Base-by-base conservation (phyloP, 2,113 vertebrate genomes). In the Rostratula benghalensis region DNA sequence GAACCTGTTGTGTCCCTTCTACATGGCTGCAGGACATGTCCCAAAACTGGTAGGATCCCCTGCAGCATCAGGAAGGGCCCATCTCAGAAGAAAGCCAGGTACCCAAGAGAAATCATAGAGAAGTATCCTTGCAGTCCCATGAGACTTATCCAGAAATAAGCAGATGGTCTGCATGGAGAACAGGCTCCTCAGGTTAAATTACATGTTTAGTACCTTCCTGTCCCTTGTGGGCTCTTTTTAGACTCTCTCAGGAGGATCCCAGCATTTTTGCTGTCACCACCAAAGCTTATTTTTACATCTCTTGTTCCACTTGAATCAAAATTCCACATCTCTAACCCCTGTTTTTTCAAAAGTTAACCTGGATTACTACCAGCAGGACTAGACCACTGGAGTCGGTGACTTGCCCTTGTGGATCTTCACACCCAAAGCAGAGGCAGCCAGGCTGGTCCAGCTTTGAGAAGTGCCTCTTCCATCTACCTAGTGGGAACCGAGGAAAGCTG, bases 391-490 rank as follows among this genome's bases (percentile, higher is more conserved):
- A 20, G 8, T 15, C 14, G 24, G 15, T n/a, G 28, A 43, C 33
- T 25, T 54, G 8, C 23, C 54, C 10, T 2, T 17, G 3, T 11
- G 1, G 1, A 17, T 45, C 41, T 63, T 39, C 1, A 1, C 69
- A 70, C 41, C 27, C 46, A 20, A 51, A 73, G 37, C 4, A 6
- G 71, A 67, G 8, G n/a, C 48, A 89, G 12, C 37, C n/a, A 61
- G 67, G 57, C 61, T 71, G 67, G 30, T 10, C 24, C 45, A n/a
- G 33, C 45, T 56, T 50, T 61, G 46, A 68, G 61, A 86, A 41
- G 5, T 16, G 7, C 10, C 45, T 37, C 24, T 64, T 31, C 6
- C 1, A 27, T 37, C 39, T 27, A 7, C 28, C 24, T 9, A 1
- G 15, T 1, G 56, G 70, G 37, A 75, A 25, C 4, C 1, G 1